Conservation (phyloP, 2,888 invertebrate genomes). For the Altica lythri region DNA sequence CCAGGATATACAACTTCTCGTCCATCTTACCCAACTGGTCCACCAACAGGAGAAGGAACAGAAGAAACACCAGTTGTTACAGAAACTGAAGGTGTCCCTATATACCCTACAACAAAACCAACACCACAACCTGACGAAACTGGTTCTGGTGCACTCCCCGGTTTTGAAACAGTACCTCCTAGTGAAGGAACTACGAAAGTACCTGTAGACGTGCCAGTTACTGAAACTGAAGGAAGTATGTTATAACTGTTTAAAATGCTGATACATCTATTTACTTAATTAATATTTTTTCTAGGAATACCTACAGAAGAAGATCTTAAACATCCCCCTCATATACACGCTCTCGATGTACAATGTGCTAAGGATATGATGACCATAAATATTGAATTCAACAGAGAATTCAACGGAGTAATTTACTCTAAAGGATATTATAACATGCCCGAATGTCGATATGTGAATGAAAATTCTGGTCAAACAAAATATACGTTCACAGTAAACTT, state of each 20-base stretch:
- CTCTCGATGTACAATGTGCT: conserved; percentile 75
- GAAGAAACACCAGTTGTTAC: background rate
- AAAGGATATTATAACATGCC: conserved; percentile 73
- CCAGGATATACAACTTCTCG: conserved; percentile 10
- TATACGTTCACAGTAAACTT: conserved; percentile 76
- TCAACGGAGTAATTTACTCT: conserved; percentile 80
- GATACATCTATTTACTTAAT: too few relatives aligned
- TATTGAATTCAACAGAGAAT: conserved; percentile 75
- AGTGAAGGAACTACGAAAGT: conserved; percentile 24
- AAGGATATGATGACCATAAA: conserved; percentile 84
- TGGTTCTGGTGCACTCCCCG: background rate
- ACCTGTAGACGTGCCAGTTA: too few relatives aligned
- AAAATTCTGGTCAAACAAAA: conserved; percentile 70
- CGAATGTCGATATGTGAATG: conserved; percentile 74
- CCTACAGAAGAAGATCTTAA: conserved; percentile 62
- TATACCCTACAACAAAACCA: too few relatives aligned
- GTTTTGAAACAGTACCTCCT: conserved; percentile 11
- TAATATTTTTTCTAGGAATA: too few relatives aligned
- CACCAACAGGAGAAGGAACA: background rate
- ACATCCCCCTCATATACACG: conserved; percentile 78
- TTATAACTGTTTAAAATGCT: too few relatives aligned
- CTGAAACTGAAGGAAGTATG: too few relatives aligned
- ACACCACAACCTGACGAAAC: too few relatives aligned
- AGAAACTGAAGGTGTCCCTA: too few relatives aligned
- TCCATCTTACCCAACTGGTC: conserved; percentile 11